These are phyloP conservation scores for Achatina immaculata DNA, from an alignment of 1,140 invertebrate species.

Conservation along the genomic window DNA sequence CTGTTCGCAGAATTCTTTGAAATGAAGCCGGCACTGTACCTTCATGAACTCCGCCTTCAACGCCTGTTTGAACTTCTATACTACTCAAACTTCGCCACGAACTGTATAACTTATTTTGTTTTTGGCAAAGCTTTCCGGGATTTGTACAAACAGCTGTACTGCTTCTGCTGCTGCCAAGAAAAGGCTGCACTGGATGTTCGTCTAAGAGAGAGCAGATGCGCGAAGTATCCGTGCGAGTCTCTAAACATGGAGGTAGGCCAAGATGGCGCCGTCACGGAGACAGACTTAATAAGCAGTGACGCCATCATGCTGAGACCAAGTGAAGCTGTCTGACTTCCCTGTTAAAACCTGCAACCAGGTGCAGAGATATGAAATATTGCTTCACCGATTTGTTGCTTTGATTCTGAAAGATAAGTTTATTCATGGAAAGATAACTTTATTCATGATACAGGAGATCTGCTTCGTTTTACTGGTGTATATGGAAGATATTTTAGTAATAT, in stretches of 20 bases:
- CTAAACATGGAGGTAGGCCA: not conserved
- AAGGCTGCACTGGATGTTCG: not conserved
- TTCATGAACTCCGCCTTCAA: constrained; percentile 70
- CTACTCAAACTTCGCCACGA: constrained; percentile 86
- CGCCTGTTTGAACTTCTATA: constrained; percentile 77
- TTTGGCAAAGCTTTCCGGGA: constrained; percentile 56
- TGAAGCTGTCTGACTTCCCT: too few species aligned
- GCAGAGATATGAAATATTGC: too few species aligned
- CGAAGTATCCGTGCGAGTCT: not conserved
- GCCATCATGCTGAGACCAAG: constrained; percentile 7
- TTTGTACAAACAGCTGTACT: constrained; percentile 43
- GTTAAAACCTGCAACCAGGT: too few species aligned
- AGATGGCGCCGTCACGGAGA: not conserved
- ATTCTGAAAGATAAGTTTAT: too few species aligned
- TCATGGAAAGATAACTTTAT: too few species aligned
- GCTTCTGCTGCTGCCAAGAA: not conserved
- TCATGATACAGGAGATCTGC: too few species aligned
- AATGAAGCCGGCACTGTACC: not conserved
- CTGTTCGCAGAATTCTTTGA: constrained; percentile 47
- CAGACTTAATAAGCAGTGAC: not conserved
- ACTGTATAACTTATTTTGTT: constrained; percentile 82
- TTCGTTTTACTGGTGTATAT: too few species aligned
- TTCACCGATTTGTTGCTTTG: too few species aligned
- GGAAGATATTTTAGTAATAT: too few species aligned
- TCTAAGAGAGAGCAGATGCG: not conserved